Conservation (phyloP, 2,113 vertebrate species). For the Hypanus sabinus region DNA sequence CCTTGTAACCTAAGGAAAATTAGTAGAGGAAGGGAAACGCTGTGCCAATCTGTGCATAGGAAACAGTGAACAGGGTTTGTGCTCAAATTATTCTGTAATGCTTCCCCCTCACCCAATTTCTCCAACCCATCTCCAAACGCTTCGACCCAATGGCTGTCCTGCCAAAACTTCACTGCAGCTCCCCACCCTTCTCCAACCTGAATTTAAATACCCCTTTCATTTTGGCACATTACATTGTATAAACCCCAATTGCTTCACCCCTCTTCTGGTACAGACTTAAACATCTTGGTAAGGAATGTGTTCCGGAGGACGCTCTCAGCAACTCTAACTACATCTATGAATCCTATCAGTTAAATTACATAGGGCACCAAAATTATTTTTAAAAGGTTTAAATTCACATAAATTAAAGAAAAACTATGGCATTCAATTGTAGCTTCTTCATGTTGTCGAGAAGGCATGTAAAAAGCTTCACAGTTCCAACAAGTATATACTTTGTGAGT, state of each 20-base stretch:
- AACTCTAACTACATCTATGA: neutral
- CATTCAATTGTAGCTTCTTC: neutral
- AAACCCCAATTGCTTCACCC: neutral
- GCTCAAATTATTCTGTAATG: neutral
- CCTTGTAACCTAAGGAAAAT: neutral
- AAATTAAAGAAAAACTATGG: neutral
- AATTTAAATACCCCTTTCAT: neutral
- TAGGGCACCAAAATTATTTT: neutral
- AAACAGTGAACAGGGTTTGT: no score
- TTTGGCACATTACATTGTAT: neutral
- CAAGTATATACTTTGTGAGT: neutral
- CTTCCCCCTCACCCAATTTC: neutral
- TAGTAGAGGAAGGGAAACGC: neutral
- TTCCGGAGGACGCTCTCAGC: neutral
- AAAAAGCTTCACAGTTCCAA: neutral
- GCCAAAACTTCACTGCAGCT: no score
- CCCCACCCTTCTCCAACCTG: no score
- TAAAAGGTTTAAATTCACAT: neutral
- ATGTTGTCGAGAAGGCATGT: neutral
- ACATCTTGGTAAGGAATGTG: neutral
- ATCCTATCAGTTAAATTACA: neutral
- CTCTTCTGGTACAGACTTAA: neutral
- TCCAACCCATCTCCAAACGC: no score
- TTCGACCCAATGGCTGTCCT: no score
- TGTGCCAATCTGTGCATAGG: no score